These are phyloP conservation scores for Redunca redunca DNA, from an alignment of 2,113 vertebrate species.

Conservation along the genomic window DNA sequence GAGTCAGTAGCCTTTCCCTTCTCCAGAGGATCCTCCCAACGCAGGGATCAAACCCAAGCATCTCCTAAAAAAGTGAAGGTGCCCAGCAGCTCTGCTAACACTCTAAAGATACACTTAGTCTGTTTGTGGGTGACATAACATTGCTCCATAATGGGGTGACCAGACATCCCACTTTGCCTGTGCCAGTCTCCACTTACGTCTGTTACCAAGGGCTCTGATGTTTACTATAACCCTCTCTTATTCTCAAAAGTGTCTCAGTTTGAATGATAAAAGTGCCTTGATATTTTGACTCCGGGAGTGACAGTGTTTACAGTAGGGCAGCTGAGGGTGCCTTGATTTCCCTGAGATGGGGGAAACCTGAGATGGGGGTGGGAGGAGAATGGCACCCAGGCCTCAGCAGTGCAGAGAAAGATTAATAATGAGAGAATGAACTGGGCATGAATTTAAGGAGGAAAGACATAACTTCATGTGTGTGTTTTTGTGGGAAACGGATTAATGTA, in stretches of 20 bases:
- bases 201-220: not conserved
- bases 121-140: rapidly evolving
- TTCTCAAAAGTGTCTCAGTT: not conserved
- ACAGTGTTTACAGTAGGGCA: not conserved
- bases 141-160: not conserved
- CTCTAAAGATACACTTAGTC: not conserved
- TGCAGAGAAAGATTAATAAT: not conserved
- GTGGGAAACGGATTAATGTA: not conserved
- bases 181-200: not conserved
- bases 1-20: not conserved
- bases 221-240: not conserved
- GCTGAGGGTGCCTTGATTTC: not conserved
- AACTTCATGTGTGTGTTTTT: not conserved
- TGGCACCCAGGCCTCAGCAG: not conserved
- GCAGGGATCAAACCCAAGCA: not conserved
- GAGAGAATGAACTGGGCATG: not conserved
- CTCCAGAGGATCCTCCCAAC: not conserved
- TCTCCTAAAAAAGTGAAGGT: not conserved
- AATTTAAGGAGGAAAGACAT: not conserved
- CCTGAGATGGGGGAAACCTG: not conserved
- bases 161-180: not conserved
- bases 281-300: not conserved
- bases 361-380: not conserved
- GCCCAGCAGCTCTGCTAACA: not conserved
- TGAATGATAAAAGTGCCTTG: not conserved